Conservation (phyloP, 2,797 vertebrate species). For the Gorsachius magnificus region DNA sequence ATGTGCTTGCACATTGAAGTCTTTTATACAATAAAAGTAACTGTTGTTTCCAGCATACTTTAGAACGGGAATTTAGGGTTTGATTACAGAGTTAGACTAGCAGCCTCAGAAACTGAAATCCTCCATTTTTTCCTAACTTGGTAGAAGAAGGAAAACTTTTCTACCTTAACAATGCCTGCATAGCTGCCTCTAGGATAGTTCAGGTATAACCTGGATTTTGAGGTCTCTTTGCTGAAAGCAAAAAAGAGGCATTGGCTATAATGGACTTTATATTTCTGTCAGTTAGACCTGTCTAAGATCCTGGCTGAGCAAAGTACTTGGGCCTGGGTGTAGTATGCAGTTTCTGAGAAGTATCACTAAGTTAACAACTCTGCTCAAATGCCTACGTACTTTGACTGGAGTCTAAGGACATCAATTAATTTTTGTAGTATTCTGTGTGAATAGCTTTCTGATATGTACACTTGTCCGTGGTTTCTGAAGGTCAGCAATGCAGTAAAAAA, state of each 20-base stretch:
- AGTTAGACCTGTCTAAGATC: neutral
- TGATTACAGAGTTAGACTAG: neutral
- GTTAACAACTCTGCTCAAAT: neutral
- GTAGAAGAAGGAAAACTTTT: neutral
- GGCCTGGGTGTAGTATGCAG: neutral
- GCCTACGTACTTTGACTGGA: neutral
- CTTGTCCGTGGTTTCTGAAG: neutral
- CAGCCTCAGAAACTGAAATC: neutral
- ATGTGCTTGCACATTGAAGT: neutral
- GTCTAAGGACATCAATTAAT: neutral
- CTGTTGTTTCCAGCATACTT: neutral
- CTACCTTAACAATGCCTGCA: neutral
- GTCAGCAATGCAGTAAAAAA: neutral
- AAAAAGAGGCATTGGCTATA: neutral
- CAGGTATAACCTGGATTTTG: neutral
- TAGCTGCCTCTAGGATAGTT: neutral
- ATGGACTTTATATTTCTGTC: neutral
- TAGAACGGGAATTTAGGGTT: neutral
- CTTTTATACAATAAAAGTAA: neutral
- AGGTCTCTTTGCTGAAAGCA: neutral
- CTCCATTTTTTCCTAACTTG: neutral
- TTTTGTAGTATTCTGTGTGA: neutral
- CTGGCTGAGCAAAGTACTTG: neutral
- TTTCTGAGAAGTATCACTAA: neutral
- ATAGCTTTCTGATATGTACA: neutral